These are phyloP conservation scores for Melanargia galathea DNA, from an alignment of 2,888 invertebrate species.

Conservation along the genomic window DNA sequence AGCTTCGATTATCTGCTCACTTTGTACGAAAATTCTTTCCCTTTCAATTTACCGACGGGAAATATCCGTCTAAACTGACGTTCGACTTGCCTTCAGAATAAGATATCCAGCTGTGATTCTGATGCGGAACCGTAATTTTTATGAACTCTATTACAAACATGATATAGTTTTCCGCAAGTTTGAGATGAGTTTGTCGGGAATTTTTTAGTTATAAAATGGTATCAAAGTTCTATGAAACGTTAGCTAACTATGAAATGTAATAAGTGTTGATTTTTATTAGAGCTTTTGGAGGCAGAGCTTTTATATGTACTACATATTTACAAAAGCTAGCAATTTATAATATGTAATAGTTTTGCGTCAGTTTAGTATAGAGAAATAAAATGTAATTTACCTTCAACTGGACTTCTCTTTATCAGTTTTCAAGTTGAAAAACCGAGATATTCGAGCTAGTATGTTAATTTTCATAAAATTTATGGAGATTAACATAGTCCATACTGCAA, in stretches of 20 bases:
- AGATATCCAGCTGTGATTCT: constrained; percentile 26
- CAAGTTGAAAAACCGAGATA: too few relatives aligned
- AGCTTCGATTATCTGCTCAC: constrained; percentile 74
- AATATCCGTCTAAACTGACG: constrained; percentile 34
- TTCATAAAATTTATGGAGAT: too few relatives aligned
- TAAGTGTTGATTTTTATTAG: background rate
- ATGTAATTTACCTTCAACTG: too few relatives aligned
- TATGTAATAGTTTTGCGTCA: too few relatives aligned
- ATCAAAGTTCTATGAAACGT: background rate
- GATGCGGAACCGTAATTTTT: constrained; percentile 17
- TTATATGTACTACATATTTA: background rate
- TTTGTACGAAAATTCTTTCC: constrained; percentile 74
- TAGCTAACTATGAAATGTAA: too few relatives aligned
- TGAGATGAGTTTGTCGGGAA: background rate
- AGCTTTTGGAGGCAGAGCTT: background rate
- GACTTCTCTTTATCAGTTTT: too few relatives aligned
- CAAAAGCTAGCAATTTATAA: too few relatives aligned
- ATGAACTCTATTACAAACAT: constrained; percentile 7
- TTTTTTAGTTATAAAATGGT: background rate
- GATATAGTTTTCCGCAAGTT: constrained; percentile 12
- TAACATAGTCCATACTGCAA: too few relatives aligned
- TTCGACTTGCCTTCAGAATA: constrained; percentile 22
- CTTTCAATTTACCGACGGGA: constrained; percentile 63
- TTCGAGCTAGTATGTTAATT: too few relatives aligned
- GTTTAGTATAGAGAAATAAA: too few relatives aligned